Evolutionary conservation across 1,140 invertebrate species (phyloP).

Genomic region (Laupala kohalensis): DNA sequence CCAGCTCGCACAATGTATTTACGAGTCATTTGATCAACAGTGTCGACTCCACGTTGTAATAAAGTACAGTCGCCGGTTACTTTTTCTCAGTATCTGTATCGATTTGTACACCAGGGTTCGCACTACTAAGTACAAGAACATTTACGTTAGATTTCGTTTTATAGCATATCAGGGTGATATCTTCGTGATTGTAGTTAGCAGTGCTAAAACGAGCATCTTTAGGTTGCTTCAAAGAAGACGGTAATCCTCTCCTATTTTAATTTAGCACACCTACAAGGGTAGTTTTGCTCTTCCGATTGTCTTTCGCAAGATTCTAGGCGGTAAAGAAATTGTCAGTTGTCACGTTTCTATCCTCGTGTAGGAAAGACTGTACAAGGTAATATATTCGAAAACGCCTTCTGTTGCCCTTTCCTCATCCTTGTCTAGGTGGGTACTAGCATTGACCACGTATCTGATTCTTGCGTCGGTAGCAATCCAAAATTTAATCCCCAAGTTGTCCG

Average conservation of each 20-base stretch:
- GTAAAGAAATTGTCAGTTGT: constrained; percentile 25
- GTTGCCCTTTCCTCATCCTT: constrained; percentile 1
- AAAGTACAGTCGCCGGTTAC: constrained; percentile 20
- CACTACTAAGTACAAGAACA: constrained; percentile 16
- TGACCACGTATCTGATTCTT: constrained; percentile 5
- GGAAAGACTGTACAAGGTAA: background rate
- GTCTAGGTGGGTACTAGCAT: constrained; percentile 1
- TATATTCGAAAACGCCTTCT: background rate
- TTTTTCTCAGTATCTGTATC: constrained; percentile 5
- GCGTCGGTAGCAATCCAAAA: constrained; percentile 1
- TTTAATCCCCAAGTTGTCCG: constrained; percentile 7
- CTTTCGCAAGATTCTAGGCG: constrained; percentile 18
- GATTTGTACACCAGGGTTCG: background rate
- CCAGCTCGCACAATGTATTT: too few species aligned
- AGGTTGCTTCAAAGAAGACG: background rate
- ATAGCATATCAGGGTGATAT: constrained; percentile 17
- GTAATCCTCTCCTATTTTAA: background rate
- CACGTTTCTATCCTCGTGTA: constrained; percentile 18
- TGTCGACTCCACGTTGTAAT: constrained; percentile 20
- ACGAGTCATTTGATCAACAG: constrained; percentile 21
- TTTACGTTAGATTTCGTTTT: constrained; percentile 16
- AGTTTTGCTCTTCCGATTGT: background rate
- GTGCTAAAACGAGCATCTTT: background rate
- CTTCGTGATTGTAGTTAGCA: background rate
- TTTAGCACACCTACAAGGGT: constrained; percentile 16